Percentiles rank a stretch among this genome's conserved stretches.
phyloP scores from a whole-genome alignment of 2,113 vertebrate species.

The Baryphthengus martii region DNA sequence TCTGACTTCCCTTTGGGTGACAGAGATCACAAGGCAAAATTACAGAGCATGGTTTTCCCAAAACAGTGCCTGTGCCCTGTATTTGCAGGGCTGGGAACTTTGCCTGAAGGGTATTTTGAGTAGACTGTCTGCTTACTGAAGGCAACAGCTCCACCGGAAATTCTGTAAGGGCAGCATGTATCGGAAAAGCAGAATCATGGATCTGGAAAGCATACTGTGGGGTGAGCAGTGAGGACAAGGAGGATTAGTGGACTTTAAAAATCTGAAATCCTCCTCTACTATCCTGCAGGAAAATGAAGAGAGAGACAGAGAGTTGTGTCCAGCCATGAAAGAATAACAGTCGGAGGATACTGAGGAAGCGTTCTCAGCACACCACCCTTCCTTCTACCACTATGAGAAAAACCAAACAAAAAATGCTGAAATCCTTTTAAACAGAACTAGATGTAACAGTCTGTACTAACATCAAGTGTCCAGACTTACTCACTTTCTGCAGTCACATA shows the following conservation, averaged over 20 bases:
- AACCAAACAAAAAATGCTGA: background rate
- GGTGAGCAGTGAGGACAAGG: background rate
- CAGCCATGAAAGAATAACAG: background rate
- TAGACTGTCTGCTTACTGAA: background rate
- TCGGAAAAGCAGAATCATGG: background rate
- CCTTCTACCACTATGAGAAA: background rate
- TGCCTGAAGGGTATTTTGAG: background rate
- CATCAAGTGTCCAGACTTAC: background rate
- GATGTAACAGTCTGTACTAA: background rate
- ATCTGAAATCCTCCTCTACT: background rate
- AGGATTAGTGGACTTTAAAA: background rate
- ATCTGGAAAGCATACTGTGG: background rate
- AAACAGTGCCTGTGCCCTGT: fast-evolving
- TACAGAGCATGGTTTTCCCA: background rate
- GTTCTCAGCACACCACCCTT: background rate
- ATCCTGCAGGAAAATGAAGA: background rate
- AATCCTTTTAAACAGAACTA: background rate
- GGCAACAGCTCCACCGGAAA: background rate
- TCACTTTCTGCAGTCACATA: background rate
- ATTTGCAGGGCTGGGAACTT: background rate
- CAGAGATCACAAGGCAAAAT: background rate
- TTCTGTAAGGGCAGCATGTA: background rate
- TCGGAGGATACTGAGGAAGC: background rate
- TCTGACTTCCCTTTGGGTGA: background rate
- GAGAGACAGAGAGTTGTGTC: background rate